Evolutionary conservation across 2,797 vertebrate species (phyloP).

Genomic region (Thalassophryne amazonica): DNA sequence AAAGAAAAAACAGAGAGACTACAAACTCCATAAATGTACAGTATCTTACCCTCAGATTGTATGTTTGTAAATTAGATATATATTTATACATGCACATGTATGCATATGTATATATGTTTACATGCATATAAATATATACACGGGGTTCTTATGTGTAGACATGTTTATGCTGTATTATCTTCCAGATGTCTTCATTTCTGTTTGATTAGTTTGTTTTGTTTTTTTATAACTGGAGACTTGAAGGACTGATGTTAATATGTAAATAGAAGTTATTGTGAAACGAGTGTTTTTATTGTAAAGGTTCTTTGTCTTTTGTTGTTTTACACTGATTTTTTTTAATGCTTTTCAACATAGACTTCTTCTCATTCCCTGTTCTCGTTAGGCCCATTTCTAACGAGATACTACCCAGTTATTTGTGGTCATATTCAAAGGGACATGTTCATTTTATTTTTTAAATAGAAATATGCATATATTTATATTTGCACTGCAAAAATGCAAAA

Average conservation of each 20-base stretch:
- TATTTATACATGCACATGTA: constrained; percentile 84
- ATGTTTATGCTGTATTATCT: constrained; percentile 85
- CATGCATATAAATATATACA: constrained; percentile 77
- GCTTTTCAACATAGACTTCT: constrained; percentile 46
- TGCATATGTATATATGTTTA: constrained; percentile 83
- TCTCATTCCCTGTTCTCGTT: constrained; percentile 23
- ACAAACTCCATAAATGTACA: constrained; percentile 85
- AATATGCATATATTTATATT: no score
- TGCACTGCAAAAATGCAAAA: no score
- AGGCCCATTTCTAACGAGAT: constrained; percentile 13
- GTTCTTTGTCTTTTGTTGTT: constrained; percentile 76
- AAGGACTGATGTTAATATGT: constrained; percentile 97
- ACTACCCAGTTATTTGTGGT: no score
- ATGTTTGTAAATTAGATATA: constrained; percentile 83
- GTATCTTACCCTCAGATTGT: constrained; percentile 81
- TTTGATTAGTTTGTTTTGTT: constrained; percentile 74
- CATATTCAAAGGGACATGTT: no score
- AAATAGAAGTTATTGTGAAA: constrained; percentile 89
- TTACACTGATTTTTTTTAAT: constrained; percentile 63
- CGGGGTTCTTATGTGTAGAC: constrained; percentile 79
- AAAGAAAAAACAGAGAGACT: constrained; percentile 63
- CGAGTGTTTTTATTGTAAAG: constrained; percentile 86
- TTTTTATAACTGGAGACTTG: constrained; percentile 94
- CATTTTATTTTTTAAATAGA: no score
- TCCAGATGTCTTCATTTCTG: constrained; percentile 68